These are phyloP conservation scores for Acrocephalus arundinaceus DNA, from an alignment of 2,113 vertebrate species.

Conservation along the genomic window DNA sequence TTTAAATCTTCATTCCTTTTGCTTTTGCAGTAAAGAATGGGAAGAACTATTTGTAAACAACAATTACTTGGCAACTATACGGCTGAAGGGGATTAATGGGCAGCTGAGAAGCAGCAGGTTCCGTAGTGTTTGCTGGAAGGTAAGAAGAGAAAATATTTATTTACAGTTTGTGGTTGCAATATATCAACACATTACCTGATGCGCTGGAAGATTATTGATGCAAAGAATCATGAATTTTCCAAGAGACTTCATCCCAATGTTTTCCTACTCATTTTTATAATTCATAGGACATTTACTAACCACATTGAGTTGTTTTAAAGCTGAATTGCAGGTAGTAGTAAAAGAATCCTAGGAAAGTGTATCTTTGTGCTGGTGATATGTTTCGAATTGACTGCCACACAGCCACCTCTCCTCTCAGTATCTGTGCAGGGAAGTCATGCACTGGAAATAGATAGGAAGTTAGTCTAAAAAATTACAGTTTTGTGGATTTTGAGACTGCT, in stretches of 20 bases:
- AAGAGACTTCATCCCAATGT: conserved; percentile 54
- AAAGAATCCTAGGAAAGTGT: background rate
- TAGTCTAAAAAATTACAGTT: background rate
- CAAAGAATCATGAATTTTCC: conserved; percentile 74
- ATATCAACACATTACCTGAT: conserved; percentile 79
- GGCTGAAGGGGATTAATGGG: conserved; percentile 97
- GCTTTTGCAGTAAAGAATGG: conserved; percentile 89
- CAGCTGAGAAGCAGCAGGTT: conserved; percentile 92
- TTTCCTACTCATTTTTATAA: conserved; percentile 65
- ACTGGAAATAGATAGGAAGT: background rate
- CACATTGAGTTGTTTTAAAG: conserved; percentile 35
- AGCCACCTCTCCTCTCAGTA: background rate
- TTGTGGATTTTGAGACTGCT: background rate
- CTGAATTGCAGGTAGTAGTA: conserved; percentile 16
- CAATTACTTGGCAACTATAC: conserved; percentile 99
- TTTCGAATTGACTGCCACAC: background rate
- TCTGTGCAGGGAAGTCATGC: background rate
- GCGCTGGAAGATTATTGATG: conserved; percentile 72
- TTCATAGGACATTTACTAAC: conserved; percentile 72
- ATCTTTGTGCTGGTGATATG: background rate
- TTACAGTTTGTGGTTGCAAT: conserved; percentile 82
- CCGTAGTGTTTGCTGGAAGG: conserved; percentile 91
- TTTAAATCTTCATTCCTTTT: conserved; percentile 69
- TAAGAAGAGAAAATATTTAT: conserved; percentile 87
- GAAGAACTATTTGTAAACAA: conserved; percentile 99